Percentiles rank a stretch among this genome's conserved stretches.
Conservation (phyloP, 2,888 invertebrate species). For the Pyrocoelia pectoralis region DNA sequence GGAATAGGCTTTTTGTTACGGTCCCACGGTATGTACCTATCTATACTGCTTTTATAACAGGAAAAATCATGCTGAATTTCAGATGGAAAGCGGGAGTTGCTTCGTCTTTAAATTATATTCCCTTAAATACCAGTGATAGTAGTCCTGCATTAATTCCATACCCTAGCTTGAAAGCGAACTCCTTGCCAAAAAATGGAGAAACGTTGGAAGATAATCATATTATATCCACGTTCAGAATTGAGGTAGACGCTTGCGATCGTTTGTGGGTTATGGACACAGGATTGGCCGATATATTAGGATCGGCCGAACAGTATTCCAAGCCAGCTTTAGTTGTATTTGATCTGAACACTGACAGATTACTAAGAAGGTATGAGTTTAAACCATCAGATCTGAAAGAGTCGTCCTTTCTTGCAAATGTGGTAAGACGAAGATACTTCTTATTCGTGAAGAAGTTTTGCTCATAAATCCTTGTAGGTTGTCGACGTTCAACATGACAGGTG, state of each 20-base stretch:
- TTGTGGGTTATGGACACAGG: constrained; percentile 87
- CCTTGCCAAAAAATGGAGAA: constrained; percentile 67
- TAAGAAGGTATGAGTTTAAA: constrained; percentile 75
- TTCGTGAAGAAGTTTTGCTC: constrained; percentile 49
- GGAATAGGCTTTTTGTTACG: constrained; percentile 73
- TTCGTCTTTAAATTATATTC: constrained; percentile 73
- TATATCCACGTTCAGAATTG: constrained; percentile 76
- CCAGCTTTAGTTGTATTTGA: constrained; percentile 76
- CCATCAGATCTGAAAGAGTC: constrained; percentile 73
- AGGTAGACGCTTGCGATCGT: constrained; percentile 79
- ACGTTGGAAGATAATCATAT: constrained; percentile 66
- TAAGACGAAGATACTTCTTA: background rate
- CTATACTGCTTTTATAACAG: background rate
- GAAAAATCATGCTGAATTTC: background rate
- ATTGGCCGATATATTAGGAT: constrained; percentile 76
- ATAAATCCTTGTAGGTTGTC: constrained; percentile 65
- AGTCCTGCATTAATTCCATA: constrained; percentile 79
- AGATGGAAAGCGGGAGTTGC: constrained; percentile 74
- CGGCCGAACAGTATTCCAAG: constrained; percentile 67
- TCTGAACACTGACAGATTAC: constrained; percentile 75
- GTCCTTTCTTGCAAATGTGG: constrained; percentile 78
- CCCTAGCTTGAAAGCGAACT: constrained; percentile 81
- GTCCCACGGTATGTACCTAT: constrained; percentile 65
- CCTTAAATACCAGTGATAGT: constrained; percentile 64
- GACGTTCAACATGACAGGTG: constrained; percentile 76